Evolutionary conservation across 2,888 invertebrate species (phyloP).

Genomic region (Coelinius sp.): DNA sequence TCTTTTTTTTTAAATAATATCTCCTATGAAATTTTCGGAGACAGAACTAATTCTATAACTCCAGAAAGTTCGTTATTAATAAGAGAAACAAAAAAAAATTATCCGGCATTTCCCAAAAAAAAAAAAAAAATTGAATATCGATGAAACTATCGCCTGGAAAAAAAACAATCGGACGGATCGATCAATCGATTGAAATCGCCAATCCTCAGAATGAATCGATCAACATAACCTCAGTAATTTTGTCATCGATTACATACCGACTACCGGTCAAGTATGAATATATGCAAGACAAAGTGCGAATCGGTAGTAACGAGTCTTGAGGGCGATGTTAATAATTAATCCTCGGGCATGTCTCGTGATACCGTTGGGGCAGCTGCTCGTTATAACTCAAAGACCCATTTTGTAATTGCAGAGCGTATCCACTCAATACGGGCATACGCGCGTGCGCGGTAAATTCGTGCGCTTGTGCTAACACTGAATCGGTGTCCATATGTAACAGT

Average conservation of each 20-base stretch:
- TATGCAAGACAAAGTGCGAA: conserved; percentile 22
- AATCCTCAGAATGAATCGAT: too few species aligned
- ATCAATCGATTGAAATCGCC: too few species aligned
- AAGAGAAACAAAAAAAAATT: too few species aligned
- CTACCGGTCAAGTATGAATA: background rate
- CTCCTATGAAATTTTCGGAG: too few species aligned
- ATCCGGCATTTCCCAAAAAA: too few species aligned
- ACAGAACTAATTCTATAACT: too few species aligned
- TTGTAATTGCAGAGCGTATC: conserved; percentile 25
- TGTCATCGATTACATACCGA: conserved; percentile 11
- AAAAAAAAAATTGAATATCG: too few species aligned
- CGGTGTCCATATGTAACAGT: conserved; percentile 21
- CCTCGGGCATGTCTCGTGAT: conserved; percentile 25
- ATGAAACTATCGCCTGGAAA: too few species aligned
- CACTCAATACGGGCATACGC: conserved; percentile 6
- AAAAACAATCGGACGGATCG: too few species aligned
- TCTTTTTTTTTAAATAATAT: too few species aligned
- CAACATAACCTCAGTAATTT: background rate
- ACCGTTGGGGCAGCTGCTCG: conserved; percentile 30
- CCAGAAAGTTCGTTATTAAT: too few species aligned
- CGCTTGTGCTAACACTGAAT: background rate
- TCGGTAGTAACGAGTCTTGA: conserved; percentile 7
- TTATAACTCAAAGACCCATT: conserved; percentile 26
- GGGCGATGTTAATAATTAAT: conserved; percentile 34
- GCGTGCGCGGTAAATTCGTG: conserved; percentile 5